A percentile compares a stretch with the other conserved stretches of the same genome.
phyloP scores from a whole-genome alignment of 2,797 vertebrate species.

The Sciurus carolinensis region DNA sequence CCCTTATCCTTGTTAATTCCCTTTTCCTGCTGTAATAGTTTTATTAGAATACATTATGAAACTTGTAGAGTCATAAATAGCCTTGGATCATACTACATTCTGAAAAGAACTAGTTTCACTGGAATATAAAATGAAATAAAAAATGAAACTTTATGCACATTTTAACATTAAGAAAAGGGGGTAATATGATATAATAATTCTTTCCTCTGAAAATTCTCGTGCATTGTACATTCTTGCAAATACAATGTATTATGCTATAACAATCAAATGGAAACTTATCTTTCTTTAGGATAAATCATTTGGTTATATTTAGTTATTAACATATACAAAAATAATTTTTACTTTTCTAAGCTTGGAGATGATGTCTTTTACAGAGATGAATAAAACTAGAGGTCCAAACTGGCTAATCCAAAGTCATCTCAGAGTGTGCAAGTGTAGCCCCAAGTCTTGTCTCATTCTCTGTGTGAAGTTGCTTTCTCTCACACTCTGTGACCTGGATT shows the following conservation, averaged over 20 bases:
- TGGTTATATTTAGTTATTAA: slow-evolving; percentile 19
- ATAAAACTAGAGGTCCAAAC: not conserved
- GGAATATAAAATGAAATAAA: slow-evolving; percentile 71
- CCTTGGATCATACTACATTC: slow-evolving; percentile 70
- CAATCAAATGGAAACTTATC: not conserved
- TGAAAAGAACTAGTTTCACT: slow-evolving; percentile 65
- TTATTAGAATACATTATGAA: slow-evolving; percentile 85
- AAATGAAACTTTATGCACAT: slow-evolving; percentile 59
- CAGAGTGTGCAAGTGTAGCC: not conserved
- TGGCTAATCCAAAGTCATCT: not conserved
- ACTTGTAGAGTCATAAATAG: slow-evolving; percentile 81
- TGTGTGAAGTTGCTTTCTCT: not conserved
- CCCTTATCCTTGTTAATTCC: slow-evolving; percentile 82
- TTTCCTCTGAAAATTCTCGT: slow-evolving; percentile 47
- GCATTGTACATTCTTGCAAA: not conserved
- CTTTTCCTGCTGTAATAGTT: slow-evolving; percentile 80
- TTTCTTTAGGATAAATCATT: slow-evolving; percentile 42
- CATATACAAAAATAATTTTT: not conserved
- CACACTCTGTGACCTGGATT: not conserved
- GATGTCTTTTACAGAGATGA: not conserved
- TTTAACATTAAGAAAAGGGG: slow-evolving; percentile 53
- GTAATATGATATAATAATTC: slow-evolving; percentile 28
- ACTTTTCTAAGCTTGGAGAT: not conserved
- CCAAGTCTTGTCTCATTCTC: not conserved
- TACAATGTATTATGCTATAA: not conserved